A percentile compares a stretch with the other conserved stretches of the same genome.
Conservation (phyloP, 2,888 invertebrate genomes). For the Acleris emargana region DNA sequence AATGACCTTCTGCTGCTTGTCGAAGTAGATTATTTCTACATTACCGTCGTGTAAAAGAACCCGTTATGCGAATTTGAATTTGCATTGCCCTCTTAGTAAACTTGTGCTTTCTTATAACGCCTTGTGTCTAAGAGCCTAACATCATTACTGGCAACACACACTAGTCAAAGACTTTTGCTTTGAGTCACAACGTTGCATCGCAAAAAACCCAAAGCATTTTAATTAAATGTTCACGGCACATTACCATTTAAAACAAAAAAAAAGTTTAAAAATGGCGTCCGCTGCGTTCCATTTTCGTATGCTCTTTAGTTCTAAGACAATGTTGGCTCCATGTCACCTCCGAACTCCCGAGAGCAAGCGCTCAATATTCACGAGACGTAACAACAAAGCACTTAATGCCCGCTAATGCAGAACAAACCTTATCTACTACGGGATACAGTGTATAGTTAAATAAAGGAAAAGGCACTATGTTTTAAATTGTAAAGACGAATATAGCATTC, state of each 20-base stretch:
- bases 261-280: slow-evolving; percentile 36
- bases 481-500: slow-evolving; percentile 46
- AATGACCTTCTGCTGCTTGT: too few relatives aligned
- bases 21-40: too few relatives aligned
- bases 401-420: slow-evolving; percentile 40
- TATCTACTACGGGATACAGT: slow-evolving; percentile 35
- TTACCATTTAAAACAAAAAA: slow-evolving; percentile 6
- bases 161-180: too few relatives aligned
- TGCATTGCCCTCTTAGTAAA: too few relatives aligned
- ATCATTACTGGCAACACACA: too few relatives aligned
- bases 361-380: slow-evolving; percentile 63
- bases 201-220: neutral
- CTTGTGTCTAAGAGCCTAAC: too few relatives aligned
- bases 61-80: too few relatives aligned
- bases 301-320: slow-evolving; percentile 56
- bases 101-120: too few relatives aligned
- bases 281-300: slow-evolving; percentile 52
- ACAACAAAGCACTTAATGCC: slow-evolving; percentile 45
- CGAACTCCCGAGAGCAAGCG: slow-evolving; percentile 54
- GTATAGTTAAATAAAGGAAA: slow-evolving; percentile 5
- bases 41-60: too few relatives aligned
- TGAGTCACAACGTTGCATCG: too few relatives aligned
- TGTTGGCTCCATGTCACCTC: slow-evolving; percentile 51
- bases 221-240: slow-evolving; percentile 9
- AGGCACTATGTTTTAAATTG: slow-evolving; percentile 42